These are phyloP conservation scores for Danio choprae DNA, from an alignment of 2,797 vertebrate genomes.

Conservation along the genomic window DNA sequence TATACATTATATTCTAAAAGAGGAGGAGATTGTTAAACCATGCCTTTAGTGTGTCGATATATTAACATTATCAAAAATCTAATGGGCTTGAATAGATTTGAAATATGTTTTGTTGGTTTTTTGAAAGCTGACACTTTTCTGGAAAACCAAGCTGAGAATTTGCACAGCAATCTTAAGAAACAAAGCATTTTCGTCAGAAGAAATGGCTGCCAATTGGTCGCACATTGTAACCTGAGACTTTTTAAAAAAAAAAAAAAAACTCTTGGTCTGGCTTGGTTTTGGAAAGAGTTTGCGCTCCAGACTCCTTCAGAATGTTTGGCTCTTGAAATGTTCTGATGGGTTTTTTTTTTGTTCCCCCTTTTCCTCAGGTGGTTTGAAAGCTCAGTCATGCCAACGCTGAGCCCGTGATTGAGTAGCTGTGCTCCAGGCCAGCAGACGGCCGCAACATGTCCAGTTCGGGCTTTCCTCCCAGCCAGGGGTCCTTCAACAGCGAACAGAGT, in stretches of 20 bases:
- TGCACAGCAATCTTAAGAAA: background rate
- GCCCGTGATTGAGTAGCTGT: slow-evolving; percentile 78
- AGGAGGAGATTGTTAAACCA: too few species aligned
- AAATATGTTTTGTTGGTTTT: background rate
- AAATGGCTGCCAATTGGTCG: background rate
- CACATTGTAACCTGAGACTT: background rate
- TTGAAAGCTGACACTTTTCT: background rate
- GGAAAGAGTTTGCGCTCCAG: slow-evolving; percentile 23
- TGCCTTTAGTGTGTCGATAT: background rate
- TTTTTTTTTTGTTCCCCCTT: slow-evolving; percentile 40
- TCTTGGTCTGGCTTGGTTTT: background rate
- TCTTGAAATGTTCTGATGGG: slow-evolving; percentile 16
- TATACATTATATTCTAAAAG: too few species aligned
- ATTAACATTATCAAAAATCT: background rate
- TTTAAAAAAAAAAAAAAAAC: background rate
- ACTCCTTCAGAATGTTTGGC: background rate
- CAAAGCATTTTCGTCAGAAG: background rate
- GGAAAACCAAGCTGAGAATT: background rate
- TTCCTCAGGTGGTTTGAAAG: slow-evolving; percentile 82
- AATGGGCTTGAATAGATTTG: background rate
- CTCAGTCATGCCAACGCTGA: slow-evolving; percentile 84
- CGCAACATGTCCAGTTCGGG: slow-evolving; percentile 89
- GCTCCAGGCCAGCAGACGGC: slow-evolving; percentile 57
- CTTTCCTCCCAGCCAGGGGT: slow-evolving; percentile 96
- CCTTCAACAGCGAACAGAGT: slow-evolving; percentile 94